These are phyloP conservation scores for Dryomyza anilis DNA, from an alignment of 2,888 invertebrate genomes.

Conservation along the genomic window DNA sequence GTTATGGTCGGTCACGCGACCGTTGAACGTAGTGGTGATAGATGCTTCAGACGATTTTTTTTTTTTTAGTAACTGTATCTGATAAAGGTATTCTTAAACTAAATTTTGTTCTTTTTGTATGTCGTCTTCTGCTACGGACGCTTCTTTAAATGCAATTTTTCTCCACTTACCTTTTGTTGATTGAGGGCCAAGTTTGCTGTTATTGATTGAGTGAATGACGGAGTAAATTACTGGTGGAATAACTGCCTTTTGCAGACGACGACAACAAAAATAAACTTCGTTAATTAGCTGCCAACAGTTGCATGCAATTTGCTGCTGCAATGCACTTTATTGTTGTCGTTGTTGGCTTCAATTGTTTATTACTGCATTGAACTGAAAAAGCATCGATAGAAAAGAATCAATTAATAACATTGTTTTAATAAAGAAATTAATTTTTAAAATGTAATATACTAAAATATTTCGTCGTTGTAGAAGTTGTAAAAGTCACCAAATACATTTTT, in stretches of 20 bases:
- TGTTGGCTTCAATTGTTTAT: neutral
- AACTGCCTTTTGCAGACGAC: neutral
- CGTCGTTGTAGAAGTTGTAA: too few relatives aligned
- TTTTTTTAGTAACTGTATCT: too few relatives aligned
- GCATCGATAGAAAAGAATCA: neutral
- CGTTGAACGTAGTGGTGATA: too few relatives aligned
- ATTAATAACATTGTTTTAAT: neutral
- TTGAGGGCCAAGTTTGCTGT: neutral
- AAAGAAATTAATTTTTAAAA: neutral
- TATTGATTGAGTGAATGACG: too few relatives aligned
- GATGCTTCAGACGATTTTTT: too few relatives aligned
- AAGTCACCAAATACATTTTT: too few relatives aligned
- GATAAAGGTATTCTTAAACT: neutral
- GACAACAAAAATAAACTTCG: neutral
- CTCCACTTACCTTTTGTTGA: neutral
- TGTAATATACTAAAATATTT: too few relatives aligned
- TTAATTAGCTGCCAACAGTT: slow-evolving; percentile 15
- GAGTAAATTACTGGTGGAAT: too few relatives aligned
- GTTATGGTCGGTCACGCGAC: too few relatives aligned
- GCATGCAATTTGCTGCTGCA: slow-evolving; percentile 4
- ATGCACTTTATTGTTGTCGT: neutral
- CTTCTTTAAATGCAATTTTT: too few relatives aligned
- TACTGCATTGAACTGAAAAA: neutral
- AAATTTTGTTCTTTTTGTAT: neutral
- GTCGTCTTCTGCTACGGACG: too few relatives aligned